Conservation (phyloP, 2,888 invertebrate species). For the Cosmia pyralina region DNA sequence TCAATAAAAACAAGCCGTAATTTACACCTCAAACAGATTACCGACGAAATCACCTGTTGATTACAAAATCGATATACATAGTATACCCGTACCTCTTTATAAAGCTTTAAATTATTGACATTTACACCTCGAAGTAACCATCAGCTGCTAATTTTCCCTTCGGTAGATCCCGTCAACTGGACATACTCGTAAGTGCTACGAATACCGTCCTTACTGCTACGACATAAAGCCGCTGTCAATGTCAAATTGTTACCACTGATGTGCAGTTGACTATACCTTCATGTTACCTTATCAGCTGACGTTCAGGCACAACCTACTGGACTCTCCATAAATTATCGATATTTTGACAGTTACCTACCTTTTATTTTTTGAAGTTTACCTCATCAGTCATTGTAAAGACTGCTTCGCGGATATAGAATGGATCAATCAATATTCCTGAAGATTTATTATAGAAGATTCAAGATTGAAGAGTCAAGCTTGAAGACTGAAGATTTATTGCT, state of each 20-base stretch:
- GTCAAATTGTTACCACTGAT: neutral
- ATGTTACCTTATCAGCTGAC: conserved; percentile 10
- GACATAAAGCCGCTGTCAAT: neutral
- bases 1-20: conserved; percentile 38
- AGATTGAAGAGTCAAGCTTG: too few relatives aligned
- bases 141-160: conserved; percentile 19
- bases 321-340: conserved; percentile 14
- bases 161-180: neutral
- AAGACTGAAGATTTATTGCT: too few relatives aligned
- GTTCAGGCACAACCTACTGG: neutral
- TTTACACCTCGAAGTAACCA: conserved; percentile 1
- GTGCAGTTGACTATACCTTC: neutral
- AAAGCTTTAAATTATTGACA: conserved; percentile 35
- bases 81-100: neutral
- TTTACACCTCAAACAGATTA: conserved; percentile 43
- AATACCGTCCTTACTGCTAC: neutral
- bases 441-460: too few relatives aligned
- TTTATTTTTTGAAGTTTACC: conserved; percentile 1
- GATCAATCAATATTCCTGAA: too few relatives aligned
- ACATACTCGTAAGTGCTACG: neutral
- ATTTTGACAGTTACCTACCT: neutral
- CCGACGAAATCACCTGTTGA: conserved; percentile 51
- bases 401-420: neutral
- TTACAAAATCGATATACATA: conserved; percentile 50
- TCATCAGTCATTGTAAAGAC: conserved; percentile 18